phyloP scores from a whole-genome alignment of 1,140 invertebrate genomes.

The Lethrus apterus region DNA sequence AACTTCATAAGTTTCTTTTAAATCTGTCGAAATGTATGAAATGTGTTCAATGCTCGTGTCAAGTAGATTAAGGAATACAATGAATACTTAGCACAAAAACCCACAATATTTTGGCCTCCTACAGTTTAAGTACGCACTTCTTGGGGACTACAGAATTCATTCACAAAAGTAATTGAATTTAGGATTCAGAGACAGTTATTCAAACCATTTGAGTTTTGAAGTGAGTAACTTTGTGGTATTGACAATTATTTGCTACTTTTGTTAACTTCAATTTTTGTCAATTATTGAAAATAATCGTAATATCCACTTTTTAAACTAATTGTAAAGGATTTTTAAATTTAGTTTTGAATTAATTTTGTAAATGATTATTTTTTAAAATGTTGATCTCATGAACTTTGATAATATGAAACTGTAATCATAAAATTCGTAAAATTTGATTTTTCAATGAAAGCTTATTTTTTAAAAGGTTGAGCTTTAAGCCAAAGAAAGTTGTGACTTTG shows the following conservation, averaged over 20 bases:
- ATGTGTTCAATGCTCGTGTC: constrained; percentile 5
- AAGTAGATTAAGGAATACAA: constrained; percentile 15
- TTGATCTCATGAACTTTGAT: too few relatives aligned
- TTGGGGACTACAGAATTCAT: constrained; percentile 4
- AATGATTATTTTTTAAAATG: too few relatives aligned
- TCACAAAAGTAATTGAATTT: too few relatives aligned
- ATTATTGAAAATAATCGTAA: background rate
- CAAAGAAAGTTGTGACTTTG: too few relatives aligned
- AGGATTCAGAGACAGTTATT: too few relatives aligned
- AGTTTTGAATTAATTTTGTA: background rate
- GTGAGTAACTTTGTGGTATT: background rate
- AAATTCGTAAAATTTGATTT: too few relatives aligned
- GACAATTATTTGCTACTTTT: background rate
- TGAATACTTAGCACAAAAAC: constrained; percentile 11
- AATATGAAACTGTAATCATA: too few relatives aligned
- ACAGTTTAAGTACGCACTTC: constrained; percentile 4
- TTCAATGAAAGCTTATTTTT: too few relatives aligned
- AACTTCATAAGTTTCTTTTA: constrained; percentile 1
- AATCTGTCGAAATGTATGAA: background rate
- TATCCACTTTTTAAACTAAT: background rate
- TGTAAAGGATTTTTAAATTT: background rate
- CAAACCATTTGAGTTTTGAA: constrained; percentile 1
- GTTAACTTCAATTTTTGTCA: background rate
- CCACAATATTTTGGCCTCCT: constrained; percentile 13
- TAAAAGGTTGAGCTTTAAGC: too few relatives aligned